phyloP scores from a whole-genome alignment of 2,113 vertebrate species.

The Microcebus jonahi region DNA sequence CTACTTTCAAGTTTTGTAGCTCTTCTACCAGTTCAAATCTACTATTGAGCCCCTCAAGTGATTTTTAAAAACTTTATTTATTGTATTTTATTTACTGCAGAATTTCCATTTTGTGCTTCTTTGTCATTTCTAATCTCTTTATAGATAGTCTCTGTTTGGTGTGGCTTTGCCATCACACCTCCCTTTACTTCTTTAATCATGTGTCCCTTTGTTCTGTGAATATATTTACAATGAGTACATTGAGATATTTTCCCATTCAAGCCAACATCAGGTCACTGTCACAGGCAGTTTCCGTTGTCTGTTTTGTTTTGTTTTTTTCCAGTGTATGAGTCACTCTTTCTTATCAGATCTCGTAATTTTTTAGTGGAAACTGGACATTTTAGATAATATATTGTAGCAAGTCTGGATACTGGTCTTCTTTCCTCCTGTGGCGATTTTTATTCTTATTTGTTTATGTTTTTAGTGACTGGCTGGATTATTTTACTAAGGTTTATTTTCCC shows the following conservation, averaged over 20 bases:
- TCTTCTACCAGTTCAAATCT: background rate
- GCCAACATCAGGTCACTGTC: background rate
- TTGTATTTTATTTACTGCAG: background rate
- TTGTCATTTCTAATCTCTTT: background rate
- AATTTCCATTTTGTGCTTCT: background rate
- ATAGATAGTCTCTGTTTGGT: background rate
- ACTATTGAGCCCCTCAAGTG: background rate
- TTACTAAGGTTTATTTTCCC: background rate
- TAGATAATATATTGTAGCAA: background rate
- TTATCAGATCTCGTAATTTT: background rate
- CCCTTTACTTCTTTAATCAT: background rate
- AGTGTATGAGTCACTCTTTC: background rate
- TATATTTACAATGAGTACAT: background rate
- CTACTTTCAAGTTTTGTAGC: background rate
- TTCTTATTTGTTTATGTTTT: background rate
- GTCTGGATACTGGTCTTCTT: background rate
- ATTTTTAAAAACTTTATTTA: background rate
- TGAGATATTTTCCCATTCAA: background rate
- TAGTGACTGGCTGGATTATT: background rate
- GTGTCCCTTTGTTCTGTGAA: background rate
- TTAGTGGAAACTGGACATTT: background rate
- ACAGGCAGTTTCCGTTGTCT: background rate
- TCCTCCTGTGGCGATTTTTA: background rate
- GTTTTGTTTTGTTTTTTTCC: background rate
- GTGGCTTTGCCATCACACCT: background rate